These are phyloP conservation scores for Drosophila algonquin DNA, from an alignment of 2,888 invertebrate species.

Conservation along the genomic window DNA sequence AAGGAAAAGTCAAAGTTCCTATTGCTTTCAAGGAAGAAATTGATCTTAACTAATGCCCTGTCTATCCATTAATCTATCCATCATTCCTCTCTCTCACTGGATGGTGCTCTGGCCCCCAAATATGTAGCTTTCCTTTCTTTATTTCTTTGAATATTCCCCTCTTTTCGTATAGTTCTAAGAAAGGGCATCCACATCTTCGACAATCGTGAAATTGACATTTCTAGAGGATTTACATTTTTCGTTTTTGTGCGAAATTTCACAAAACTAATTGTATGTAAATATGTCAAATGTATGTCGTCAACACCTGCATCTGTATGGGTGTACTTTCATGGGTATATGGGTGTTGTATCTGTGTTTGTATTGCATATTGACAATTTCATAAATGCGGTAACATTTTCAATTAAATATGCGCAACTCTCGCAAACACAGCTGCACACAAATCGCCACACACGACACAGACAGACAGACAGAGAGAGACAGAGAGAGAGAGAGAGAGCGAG, in stretches of 20 bases:
- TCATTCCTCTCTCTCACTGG: not conserved
- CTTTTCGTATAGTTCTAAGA: not conserved
- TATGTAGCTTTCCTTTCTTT: not conserved
- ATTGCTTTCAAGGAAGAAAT: not conserved
- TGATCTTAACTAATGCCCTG: too few relatives aligned
- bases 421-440: constrained; percentile 71
- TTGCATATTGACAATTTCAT: constrained; percentile 78
- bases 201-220: not conserved
- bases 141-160: not conserved
- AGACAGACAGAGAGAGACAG: too few relatives aligned
- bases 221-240: constrained; percentile 64
- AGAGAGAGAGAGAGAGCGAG: not conserved
- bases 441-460: constrained; percentile 16
- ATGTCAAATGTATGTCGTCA: constrained; percentile 75
- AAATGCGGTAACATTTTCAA: constrained; percentile 80
- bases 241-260: constrained; percentile 46
- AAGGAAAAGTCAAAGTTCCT: not conserved
- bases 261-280: constrained; percentile 80
- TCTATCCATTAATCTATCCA: too few relatives aligned
- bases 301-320: constrained; percentile 58
- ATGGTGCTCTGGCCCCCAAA: not conserved
- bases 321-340: constrained; percentile 5
- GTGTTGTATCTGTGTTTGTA: constrained; percentile 54
- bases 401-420: constrained; percentile 75
- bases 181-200: not conserved